Evolutionary conservation across 2,113 vertebrate genomes (phyloP), one percentile per base, ranked within the genome.

Genomic region (Dissostichus mawsoni): DNA sequence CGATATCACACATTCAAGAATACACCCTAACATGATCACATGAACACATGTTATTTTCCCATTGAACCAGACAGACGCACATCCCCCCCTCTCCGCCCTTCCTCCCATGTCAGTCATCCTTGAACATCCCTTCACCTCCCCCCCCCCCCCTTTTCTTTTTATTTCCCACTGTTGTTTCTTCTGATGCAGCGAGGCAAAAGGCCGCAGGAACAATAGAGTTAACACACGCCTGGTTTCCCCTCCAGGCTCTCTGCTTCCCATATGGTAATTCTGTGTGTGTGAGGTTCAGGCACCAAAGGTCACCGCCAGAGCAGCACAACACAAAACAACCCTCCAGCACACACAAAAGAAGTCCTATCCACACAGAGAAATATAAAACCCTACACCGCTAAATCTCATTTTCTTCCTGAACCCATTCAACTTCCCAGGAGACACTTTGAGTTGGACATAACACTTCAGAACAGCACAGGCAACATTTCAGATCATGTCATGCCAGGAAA

Each of bases 191-290:
- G 62, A 77, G 29, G 80, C 58, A 86, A 77, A 76, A 84, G 81
- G 79, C 56, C 17, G 8, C 11, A 58, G 58, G 85, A 92, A 94
- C 94, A 94, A 94, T 90, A 65, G 87, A 44, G 71, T 90, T 82
- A 87, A 76, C 62, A 63, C 81, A 83, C 66, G 87, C 89, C 85
- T 89, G 74, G 80, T 70, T 89, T 87, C 80, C 81, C 88, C 80
- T 84, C 81, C 70, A 66, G 79, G 81, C 52, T 20, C 80, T 81
- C 70, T 83, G 85, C 85, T 90, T 89, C 86, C 87, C 90, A 89
- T 91, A 90, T 91, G 80, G 50, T 86, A 77, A 88, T 89, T 63
- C 69, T 76, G 11, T 29, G 45, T 61, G 62, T 55, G 53, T 52
- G 69, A 73, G 50, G 81, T 77, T 77, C 29, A 63, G 51, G 69